Evolutionary conservation across 2,888 invertebrate genomes (phyloP).

Genomic region (Ferrisia virgata): DNA sequence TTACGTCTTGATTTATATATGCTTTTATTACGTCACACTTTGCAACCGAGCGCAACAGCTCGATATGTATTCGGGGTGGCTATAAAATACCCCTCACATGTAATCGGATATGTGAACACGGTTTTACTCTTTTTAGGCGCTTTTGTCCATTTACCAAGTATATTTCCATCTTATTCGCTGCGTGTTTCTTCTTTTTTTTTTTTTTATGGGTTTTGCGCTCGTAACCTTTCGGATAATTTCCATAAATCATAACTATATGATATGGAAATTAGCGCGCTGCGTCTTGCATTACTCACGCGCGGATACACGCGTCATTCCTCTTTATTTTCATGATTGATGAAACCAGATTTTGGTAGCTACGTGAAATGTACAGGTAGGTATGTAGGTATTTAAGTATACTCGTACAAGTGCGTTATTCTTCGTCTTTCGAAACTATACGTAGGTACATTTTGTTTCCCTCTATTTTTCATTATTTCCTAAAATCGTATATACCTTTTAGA

Average conservation of each 20-base stretch:
- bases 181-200: neutral
- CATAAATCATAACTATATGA: slow-evolving; percentile 7
- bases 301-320: neutral
- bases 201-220: neutral
- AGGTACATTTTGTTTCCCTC: neutral
- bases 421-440: neutral
- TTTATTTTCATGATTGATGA: slow-evolving; percentile 41
- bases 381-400: neutral
- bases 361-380: no score
- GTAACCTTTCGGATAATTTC: slow-evolving; percentile 9
- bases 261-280: neutral
- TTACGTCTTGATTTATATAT: neutral
- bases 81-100: neutral
- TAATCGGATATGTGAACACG: neutral
- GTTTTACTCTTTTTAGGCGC: neutral
- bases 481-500: neutral
- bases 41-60: neutral
- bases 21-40: neutral
- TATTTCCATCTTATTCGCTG: neutral
- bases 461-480: neutral
- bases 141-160: neutral
- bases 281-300: neutral
- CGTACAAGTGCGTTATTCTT: neutral
- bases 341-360: slow-evolving; percentile 41
- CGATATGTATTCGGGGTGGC: neutral